A percentile compares a stretch with the other conserved stretches of the same genome.
These are phyloP conservation scores for Ceratina australensis DNA, from an alignment of 1,140 invertebrate species.

Conservation along the genomic window DNA sequence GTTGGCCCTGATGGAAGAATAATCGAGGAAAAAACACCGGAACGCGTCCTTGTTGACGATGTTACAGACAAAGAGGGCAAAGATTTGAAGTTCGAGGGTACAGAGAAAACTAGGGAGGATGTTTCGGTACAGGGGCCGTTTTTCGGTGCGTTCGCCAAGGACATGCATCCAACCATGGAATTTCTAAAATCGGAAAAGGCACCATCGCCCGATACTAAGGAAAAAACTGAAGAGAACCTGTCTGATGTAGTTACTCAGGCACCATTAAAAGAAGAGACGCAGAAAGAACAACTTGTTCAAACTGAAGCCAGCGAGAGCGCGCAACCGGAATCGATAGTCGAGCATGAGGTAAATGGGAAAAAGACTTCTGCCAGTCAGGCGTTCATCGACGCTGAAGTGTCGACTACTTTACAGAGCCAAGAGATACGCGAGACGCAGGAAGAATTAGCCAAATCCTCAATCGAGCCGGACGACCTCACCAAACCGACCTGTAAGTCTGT, in stretches of 20 bases:
- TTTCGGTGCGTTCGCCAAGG: conserved; percentile 65
- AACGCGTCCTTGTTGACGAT: neutral
- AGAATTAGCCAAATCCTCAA: conserved; percentile 28
- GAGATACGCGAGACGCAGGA: conserved; percentile 28
- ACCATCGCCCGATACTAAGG: neutral
- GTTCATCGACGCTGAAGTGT: conserved; percentile 69
- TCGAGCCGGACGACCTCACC: conserved; percentile 60
- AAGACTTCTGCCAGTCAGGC: conserved; percentile 50
- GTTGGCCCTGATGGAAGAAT: neutral
- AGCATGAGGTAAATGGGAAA: conserved; percentile 67
- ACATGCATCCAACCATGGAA: conserved; percentile 27
- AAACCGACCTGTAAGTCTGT: conserved; percentile 77
- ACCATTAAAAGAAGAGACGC: neutral
- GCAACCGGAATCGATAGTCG: conserved; percentile 20
- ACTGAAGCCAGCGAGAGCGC: neutral
- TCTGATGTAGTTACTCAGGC: neutral
- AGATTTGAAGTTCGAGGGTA: neutral
- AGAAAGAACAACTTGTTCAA: neutral
- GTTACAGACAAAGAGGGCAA: neutral
- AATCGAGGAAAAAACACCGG: neutral
- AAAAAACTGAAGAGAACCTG: neutral
- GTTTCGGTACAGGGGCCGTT: conserved; percentile 63
- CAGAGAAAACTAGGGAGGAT: conserved; percentile 12
- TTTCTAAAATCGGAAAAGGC: neutral
- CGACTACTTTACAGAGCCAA: conserved; percentile 64